Percentiles rank a stretch among this genome's conserved stretches.
Evolutionary conservation across 2,888 invertebrate genomes (phyloP).

Genomic region (Synanthedon andrenaeformis): DNA sequence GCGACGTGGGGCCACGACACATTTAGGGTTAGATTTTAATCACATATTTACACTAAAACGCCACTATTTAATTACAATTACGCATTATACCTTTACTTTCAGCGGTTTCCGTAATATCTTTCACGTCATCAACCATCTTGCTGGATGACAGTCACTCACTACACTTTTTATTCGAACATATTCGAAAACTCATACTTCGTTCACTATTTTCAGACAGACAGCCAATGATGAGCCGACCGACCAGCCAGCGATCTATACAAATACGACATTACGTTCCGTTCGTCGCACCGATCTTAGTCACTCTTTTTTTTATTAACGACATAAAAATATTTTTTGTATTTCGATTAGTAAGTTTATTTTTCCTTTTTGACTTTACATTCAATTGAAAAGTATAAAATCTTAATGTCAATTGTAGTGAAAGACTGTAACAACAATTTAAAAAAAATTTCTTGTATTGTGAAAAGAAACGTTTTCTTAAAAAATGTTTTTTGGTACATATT

Average conservation of each 20-base stretch:
- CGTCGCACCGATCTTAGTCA: slow-evolving; percentile 17
- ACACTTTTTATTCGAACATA: slow-evolving; percentile 69
- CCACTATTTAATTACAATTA: slow-evolving; percentile 55
- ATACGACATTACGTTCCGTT: slow-evolving; percentile 65
- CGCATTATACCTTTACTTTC: slow-evolving; percentile 66
- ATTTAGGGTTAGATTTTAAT: slow-evolving; percentile 64
- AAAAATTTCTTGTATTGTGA: too few species aligned
- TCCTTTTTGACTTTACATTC: too few species aligned
- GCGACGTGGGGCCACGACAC: slow-evolving; percentile 69
- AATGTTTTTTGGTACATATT: too few species aligned
- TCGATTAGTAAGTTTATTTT: too few species aligned
- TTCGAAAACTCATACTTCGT: slow-evolving; percentile 69
- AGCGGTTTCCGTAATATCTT: slow-evolving; percentile 65
- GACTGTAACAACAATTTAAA: too few species aligned
- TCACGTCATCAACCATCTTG: slow-evolving; percentile 71
- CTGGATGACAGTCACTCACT: slow-evolving; percentile 67
- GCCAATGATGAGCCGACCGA: slow-evolving; percentile 15
- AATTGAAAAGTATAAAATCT: too few species aligned
- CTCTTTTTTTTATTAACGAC: too few species aligned
- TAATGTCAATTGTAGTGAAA: too few species aligned
- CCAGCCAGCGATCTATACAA: slow-evolving; percentile 64
- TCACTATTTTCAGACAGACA: slow-evolving; percentile 63
- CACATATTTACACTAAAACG: slow-evolving; percentile 60
- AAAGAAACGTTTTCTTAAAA: too few species aligned
- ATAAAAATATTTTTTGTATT: too few species aligned